Evolutionary conservation across 2,113 vertebrate genomes (phyloP).

Genomic region (Indicator indicator): DNA sequence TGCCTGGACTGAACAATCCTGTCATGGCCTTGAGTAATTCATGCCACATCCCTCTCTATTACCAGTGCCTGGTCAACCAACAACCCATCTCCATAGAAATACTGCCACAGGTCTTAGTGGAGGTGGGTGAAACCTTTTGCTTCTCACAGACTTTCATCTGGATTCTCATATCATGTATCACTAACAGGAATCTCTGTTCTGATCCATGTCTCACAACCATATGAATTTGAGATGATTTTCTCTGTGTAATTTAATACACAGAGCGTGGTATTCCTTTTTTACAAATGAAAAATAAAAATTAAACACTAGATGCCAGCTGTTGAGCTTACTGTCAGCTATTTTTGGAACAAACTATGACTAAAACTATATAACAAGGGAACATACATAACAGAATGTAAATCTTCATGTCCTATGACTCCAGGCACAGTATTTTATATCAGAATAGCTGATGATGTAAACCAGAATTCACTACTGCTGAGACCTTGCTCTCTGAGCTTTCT

Average conservation of each 20-base stretch:
- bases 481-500: constrained; percentile 46
- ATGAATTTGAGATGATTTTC: background rate
- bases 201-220: background rate
- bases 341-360: background rate
- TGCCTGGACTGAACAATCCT: background rate
- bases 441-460: constrained; percentile 23
- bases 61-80: background rate
- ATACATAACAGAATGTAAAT: background rate
- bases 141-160: background rate
- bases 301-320: background rate
- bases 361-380: background rate
- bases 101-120: background rate
- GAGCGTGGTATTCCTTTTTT: background rate
- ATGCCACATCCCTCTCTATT: background rate
- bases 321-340: background rate
- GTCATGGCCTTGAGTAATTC: background rate
- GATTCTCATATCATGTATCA: background rate
- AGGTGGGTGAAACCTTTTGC: background rate
- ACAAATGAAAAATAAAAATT: background rate
- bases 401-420: background rate
- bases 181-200: background rate
- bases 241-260: background rate
- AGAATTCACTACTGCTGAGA: background rate
- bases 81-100: background rate
- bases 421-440: background rate